phyloP scores from a whole-genome alignment of 2,888 invertebrate genomes.

The Andrena fulva region DNA sequence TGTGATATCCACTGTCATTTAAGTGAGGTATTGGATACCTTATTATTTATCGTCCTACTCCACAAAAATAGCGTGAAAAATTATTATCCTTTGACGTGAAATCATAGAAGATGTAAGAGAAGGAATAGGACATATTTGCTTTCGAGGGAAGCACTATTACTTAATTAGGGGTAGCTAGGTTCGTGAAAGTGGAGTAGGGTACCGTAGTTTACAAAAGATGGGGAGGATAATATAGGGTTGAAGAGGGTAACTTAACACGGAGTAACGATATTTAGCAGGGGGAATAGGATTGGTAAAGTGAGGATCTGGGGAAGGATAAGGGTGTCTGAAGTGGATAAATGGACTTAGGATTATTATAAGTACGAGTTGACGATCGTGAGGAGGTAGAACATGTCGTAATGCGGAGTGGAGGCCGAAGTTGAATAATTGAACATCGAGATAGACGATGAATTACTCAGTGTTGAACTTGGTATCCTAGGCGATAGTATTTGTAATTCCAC shows the following conservation, averaged over 20 bases:
- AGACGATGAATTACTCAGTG: constrained; percentile 21
- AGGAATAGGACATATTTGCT: too few species aligned
- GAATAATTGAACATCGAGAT: constrained; percentile 6
- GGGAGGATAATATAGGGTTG: neutral
- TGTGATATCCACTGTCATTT: too few species aligned
- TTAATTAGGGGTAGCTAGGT: neutral
- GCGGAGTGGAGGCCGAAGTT: neutral
- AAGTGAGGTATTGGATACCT: too few species aligned
- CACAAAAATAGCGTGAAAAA: too few species aligned
- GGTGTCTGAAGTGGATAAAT: neutral
- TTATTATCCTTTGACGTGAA: too few species aligned
- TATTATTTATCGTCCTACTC: too few species aligned
- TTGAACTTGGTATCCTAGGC: neutral
- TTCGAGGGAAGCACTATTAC: too few species aligned
- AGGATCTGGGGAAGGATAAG: neutral
- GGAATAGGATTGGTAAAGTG: too few species aligned
- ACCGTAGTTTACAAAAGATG: constrained; percentile 4
- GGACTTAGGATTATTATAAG: constrained; percentile 1
- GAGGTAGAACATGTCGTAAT: constrained; percentile 21
- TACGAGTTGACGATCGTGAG: neutral
- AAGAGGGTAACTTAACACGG: neutral
- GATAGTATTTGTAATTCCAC: constrained; percentile 36
- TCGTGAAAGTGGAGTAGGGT: neutral
- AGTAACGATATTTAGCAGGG: neutral
- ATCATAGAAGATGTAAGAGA: too few species aligned